A percentile compares a stretch with the other conserved stretches of the same genome.
Conservation (phyloP, 2,113 vertebrate genomes). For the Abramis brama region DNA sequence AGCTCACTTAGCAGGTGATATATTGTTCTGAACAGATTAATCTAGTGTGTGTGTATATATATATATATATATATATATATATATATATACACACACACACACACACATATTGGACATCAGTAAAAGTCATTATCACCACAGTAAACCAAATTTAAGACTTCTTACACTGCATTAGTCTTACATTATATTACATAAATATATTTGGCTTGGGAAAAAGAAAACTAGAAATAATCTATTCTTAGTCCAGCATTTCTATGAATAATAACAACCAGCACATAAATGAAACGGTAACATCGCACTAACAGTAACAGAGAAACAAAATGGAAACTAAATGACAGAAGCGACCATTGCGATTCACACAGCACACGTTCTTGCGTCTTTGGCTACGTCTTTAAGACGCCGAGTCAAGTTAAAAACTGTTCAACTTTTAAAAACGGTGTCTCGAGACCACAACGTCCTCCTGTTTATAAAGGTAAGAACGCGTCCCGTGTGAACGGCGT, state of each 20-base stretch:
- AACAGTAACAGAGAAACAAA: slow-evolving; percentile 41
- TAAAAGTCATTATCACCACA: not conserved
- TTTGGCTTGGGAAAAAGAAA: not conserved
- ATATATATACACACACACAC: too few species aligned
- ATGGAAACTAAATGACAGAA: slow-evolving; percentile 45
- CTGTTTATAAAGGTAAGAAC: not conserved
- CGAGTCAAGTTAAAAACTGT: slow-evolving; percentile 18
- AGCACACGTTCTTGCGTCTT: not conserved
- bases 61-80: too few species aligned
- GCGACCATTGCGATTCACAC: slow-evolving; percentile 20
- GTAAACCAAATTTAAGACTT: not conserved
- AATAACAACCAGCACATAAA: not conserved
- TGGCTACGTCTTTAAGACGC: not conserved
- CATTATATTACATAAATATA: not conserved
- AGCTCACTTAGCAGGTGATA: not conserved
- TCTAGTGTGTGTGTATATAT: not conserved
- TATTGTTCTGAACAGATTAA: not conserved
- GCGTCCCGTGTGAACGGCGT: not conserved
- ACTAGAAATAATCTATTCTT: not conserved
- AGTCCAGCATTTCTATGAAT: not conserved
- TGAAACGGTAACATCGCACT: slow-evolving; percentile 12
- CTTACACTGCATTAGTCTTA: not conserved
- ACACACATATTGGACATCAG: not conserved
- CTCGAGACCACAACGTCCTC: not conserved
- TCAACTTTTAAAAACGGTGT: slow-evolving; percentile 1